phyloP scores from a whole-genome alignment of 2,113 vertebrate species.

The Nothobranchius kuhntae region DNA sequence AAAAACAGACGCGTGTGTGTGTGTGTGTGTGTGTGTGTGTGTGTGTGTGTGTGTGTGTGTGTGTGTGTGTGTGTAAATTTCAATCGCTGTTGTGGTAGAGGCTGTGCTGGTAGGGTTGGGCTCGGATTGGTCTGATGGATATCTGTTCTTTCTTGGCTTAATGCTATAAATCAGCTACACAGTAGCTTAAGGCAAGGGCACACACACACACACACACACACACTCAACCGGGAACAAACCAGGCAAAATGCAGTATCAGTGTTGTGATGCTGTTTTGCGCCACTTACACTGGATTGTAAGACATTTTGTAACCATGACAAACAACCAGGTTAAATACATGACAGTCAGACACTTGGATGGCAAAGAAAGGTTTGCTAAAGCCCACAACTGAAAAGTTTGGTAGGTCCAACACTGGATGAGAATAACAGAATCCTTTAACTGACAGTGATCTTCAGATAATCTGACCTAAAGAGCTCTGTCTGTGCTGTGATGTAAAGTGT shows the following conservation, averaged over 20 bases:
- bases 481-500: too few relatives aligned
- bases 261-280: slow-evolving; percentile 9
- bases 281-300: not conserved
- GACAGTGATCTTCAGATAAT: too few relatives aligned
- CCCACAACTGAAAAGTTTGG: not conserved
- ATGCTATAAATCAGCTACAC: slow-evolving; percentile 43
- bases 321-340: not conserved
- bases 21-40: too few relatives aligned
- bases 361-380: not conserved
- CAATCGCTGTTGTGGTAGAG: too few relatives aligned
- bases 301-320: slow-evolving; percentile 18
- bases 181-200: slow-evolving; percentile 36
- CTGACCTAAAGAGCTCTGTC: too few relatives aligned
- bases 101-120: not conserved
- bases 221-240: not conserved
- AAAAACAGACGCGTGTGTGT: too few relatives aligned
- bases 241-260: not conserved
- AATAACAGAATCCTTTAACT: too few relatives aligned
- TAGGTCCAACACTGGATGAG: too few relatives aligned
- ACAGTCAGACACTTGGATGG: not conserved
- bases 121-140: not conserved
- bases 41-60: too few relatives aligned
- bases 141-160: slow-evolving; percentile 48
- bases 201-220: not conserved
- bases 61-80: too few relatives aligned